Base-by-base conservation (phyloP, 2,797 vertebrate species). In the Eulemur coronatus region DNA sequence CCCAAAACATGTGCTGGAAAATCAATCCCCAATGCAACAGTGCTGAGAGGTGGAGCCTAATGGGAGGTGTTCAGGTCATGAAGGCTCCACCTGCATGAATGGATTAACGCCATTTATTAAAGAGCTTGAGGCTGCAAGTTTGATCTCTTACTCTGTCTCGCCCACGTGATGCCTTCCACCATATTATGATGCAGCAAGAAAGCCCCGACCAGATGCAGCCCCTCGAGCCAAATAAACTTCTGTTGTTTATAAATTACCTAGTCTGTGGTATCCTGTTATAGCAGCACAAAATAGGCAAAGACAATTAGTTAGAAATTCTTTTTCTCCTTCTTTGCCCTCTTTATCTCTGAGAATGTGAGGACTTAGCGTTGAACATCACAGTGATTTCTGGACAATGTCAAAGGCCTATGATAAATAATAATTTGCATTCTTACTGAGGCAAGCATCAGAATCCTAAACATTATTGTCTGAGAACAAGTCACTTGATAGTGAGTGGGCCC, bases 341-440 rank as follows among this genome's bases (percentile, higher is more conserved):
- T 93, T 65, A 50, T 95, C 46, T 75, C 55, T n/a, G n/a, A 97
- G 65, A 94, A 38, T 84, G 55, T 95, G 57, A 92, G 75, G 52
- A 85, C 43, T 82, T 92, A 91, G 79, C 24, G 35, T 85, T 91
- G 88, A 85, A 65, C 24, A 67, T 57, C n/a, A 22, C 55, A 65
- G 8, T 86, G 55, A 94, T 89, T 95, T 95, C 91, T 18, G 35
- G 59, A 70, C 73, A 92, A 73, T 79, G 57, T 63, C 61, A 91
- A 89, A 96, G 41, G 20, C 89, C 63, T 80, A 57, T 89, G 86
- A 78, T 70, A 97, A 96, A 78, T 80, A 94, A 81, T 91, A 94
- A 93, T 65, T 76, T 89, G 67, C 61, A 81, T 52, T 76, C 91
- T 89, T 96, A 79, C 69, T 75, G 94, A 97, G 80, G 70, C 89